Conservation (phyloP, 2,888 invertebrate species). For the Lasioglossum lativentre region DNA sequence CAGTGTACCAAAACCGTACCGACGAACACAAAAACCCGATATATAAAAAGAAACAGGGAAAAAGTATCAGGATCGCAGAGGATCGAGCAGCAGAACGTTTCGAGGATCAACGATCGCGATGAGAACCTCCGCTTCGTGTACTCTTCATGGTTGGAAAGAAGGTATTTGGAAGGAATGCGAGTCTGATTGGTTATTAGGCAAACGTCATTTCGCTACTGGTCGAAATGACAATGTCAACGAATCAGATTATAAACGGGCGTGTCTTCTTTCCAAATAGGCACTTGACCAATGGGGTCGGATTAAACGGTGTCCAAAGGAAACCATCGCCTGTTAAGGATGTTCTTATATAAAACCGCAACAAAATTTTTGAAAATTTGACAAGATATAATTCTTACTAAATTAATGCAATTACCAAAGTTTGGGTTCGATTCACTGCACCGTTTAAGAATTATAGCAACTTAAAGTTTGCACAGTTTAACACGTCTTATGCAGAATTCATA, state of each 20-base stretch:
- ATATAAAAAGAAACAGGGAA: slow-evolving; percentile 11
- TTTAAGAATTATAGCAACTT: too few species aligned
- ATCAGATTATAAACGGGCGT: not conserved
- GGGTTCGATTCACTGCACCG: too few species aligned
- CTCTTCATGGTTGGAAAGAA: not conserved
- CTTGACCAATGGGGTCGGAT: not conserved
- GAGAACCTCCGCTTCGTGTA: not conserved
- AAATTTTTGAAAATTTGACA: too few species aligned
- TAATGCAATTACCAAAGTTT: too few species aligned
- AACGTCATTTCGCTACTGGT: not conserved
- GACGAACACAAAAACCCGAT: not conserved
- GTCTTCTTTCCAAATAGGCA: not conserved
- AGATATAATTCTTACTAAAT: too few species aligned
- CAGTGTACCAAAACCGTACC: not conserved
- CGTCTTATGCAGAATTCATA: too few species aligned
- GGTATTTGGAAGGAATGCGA: not conserved
- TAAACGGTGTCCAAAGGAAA: not conserved
- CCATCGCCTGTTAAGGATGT: not conserved
- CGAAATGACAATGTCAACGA: not conserved
- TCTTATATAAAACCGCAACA: too few species aligned
- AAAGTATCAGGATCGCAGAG: slow-evolving; percentile 1
- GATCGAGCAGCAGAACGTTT: not conserved
- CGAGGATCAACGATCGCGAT: not conserved
- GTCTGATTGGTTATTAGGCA: not conserved
- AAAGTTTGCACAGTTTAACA: too few species aligned